Conservation (phyloP, 2,797 vertebrate genomes). For the Cheirogaleus major region DNA sequence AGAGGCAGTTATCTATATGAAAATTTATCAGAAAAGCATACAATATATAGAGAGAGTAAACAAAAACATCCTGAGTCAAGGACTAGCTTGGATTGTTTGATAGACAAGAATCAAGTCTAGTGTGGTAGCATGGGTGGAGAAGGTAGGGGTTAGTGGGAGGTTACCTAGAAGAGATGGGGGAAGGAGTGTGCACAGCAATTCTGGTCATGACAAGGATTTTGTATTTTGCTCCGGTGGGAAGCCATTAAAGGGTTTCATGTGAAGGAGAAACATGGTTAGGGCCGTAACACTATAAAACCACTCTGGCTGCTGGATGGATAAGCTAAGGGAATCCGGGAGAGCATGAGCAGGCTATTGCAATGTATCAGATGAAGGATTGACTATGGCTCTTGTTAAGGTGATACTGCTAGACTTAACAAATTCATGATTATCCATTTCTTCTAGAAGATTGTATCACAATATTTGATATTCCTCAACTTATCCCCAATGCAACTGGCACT, state of each 20-base stretch:
- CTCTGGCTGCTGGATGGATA: background rate
- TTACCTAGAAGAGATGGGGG: background rate
- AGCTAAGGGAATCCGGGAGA: background rate
- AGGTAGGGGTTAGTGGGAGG: too few relatives aligned
- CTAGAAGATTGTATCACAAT: background rate
- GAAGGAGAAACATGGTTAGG: background rate
- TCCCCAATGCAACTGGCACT: background rate
- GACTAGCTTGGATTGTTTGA: background rate
- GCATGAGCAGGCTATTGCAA: rapidly evolving
- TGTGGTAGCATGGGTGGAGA: background rate
- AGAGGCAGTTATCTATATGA: background rate
- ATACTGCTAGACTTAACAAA: background rate
- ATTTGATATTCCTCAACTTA: background rate
- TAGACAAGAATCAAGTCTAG: background rate
- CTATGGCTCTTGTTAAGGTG: background rate
- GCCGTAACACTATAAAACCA: background rate
- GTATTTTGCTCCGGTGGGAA: background rate
- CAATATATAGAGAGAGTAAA: background rate
- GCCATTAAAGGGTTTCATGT: background rate
- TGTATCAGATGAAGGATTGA: background rate
- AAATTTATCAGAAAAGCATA: background rate
- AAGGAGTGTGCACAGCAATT: background rate
- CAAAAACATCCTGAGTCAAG: background rate
- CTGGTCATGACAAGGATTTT: background rate
- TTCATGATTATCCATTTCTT: background rate